Percentiles rank a stretch among this genome's conserved stretches.
Conservation (phyloP, 2,113 vertebrate species). For the Odobenus rosmarus region DNA sequence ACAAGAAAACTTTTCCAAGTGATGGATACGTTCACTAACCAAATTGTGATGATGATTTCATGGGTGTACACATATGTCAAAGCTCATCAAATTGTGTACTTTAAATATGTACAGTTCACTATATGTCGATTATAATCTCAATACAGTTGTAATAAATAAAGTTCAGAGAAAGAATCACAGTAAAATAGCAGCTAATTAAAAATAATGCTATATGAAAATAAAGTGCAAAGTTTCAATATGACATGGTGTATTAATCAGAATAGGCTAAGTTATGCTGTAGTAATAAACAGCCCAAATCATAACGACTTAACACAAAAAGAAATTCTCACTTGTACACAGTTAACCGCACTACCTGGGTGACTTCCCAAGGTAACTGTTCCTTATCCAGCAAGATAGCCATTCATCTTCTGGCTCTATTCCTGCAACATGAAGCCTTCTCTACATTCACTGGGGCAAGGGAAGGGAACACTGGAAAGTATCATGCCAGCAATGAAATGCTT, state of each 20-base stretch:
- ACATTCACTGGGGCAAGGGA: not conserved
- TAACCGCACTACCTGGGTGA: not conserved
- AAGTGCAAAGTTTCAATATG: not conserved
- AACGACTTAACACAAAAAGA: not conserved
- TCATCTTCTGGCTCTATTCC: not conserved
- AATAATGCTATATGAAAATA: conserved; percentile 13
- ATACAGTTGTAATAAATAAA: not conserved
- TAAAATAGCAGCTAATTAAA: not conserved
- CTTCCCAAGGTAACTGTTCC: not conserved
- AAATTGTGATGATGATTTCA: not conserved
- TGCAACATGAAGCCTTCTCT: not conserved
- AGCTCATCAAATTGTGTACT: not conserved
- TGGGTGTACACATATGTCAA: not conserved
- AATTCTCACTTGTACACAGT: not conserved
- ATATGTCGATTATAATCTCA: not conserved
- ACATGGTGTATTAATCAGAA: not conserved
- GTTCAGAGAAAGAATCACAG: not conserved
- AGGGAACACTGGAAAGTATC: not conserved
- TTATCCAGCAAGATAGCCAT: not conserved
- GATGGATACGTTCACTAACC: not conserved
- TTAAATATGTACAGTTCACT: not conserved
- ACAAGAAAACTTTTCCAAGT: not conserved
- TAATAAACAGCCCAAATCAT: not conserved
- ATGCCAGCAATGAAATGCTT: not conserved
- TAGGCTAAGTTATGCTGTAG: not conserved